phyloP scores from a whole-genome alignment of 1,140 invertebrate species.

The Oryctes rhinoceros region DNA sequence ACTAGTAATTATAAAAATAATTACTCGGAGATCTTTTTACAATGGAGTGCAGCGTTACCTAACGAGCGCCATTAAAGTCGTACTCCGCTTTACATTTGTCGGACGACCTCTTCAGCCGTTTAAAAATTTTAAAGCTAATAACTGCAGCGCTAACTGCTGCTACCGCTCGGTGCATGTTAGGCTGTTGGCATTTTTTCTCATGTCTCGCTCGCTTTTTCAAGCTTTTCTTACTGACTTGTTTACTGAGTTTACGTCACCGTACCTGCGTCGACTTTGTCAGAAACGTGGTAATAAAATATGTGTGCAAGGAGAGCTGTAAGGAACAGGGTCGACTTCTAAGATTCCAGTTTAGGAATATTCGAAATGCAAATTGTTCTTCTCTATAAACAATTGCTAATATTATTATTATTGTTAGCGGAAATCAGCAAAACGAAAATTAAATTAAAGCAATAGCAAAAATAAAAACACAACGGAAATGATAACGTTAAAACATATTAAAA shows the following conservation, averaged over 20 bases:
- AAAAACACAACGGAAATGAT: no score
- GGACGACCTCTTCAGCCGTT: slow-evolving; percentile 28
- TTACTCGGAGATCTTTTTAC: slow-evolving; percentile 46
- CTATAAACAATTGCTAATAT: no score
- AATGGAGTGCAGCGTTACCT: slow-evolving; percentile 42
- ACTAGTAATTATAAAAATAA: slow-evolving; percentile 51
- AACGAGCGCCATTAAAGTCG: slow-evolving; percentile 42
- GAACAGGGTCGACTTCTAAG: no score
- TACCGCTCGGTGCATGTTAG: background rate
- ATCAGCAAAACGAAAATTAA: no score
- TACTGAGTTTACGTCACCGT: background rate
- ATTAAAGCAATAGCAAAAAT: no score
- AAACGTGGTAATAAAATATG: background rate
- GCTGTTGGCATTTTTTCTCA: slow-evolving; percentile 23
- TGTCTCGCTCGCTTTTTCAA: slow-evolving; percentile 1
- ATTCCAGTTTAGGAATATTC: no score
- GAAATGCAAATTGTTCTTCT: no score
- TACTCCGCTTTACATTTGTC: slow-evolving; percentile 38
- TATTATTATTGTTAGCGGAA: no score
- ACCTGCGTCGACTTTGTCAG: background rate
- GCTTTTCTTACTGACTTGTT: background rate
- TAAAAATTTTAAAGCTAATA: slow-evolving; percentile 39
- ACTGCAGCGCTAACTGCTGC: slow-evolving; percentile 11
- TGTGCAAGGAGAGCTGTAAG: background rate
- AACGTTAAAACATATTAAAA: no score